Conservation (phyloP, 64 coral and sea anemone species). For the Anthopleura sola region DNA sequence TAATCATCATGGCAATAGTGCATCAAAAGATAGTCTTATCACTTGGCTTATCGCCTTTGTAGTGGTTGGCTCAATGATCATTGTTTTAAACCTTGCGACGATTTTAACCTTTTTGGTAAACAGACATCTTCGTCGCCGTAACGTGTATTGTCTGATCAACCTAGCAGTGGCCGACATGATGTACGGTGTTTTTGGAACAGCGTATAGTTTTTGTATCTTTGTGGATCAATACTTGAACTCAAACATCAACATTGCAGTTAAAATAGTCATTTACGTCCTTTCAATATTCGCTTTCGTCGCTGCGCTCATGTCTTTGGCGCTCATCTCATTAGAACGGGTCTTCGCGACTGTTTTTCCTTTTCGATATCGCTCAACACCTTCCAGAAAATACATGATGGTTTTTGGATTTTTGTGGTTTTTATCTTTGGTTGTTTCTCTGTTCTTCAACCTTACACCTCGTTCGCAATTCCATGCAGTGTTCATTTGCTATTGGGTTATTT, state of each 20-base stretch:
- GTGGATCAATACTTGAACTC: not conserved
- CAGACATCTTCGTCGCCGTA: conserved; percentile 10
- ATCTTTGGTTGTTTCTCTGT: not conserved
- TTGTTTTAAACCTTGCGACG: not conserved
- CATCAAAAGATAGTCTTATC: not conserved
- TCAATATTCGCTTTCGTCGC: not conserved
- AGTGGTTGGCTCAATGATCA: not conserved
- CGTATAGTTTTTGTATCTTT: not conserved
- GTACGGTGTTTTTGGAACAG: not conserved
- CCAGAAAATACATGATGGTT: not conserved
- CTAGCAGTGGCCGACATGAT: not conserved
- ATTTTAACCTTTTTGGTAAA: not conserved
- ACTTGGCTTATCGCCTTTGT: conserved; percentile 3
- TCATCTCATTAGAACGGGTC: not conserved
- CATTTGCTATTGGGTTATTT: not conserved
- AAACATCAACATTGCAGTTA: not conserved
- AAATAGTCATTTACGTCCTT: not conserved
- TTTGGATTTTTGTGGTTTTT: not conserved
- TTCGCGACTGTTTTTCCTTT: not conserved
- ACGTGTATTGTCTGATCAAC: not conserved
- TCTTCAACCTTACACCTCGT: not conserved
- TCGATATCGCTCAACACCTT: not conserved
- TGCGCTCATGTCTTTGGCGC: not conserved
- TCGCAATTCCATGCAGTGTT: not conserved
- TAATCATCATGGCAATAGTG: not conserved